Evolutionary conservation across 2,113 vertebrate species (phyloP).

Genomic region (Urocitellus parryii): DNA sequence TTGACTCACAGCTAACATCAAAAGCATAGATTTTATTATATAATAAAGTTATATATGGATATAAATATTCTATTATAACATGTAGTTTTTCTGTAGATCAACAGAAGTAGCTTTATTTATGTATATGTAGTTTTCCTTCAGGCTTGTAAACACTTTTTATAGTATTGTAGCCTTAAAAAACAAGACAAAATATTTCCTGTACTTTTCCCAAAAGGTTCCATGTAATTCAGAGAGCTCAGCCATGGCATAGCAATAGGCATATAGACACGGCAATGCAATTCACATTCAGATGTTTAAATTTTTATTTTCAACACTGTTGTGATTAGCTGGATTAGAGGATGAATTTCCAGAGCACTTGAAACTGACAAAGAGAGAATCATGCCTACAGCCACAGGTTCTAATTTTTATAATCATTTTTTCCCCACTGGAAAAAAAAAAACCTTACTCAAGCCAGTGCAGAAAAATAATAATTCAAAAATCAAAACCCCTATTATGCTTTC

Average conservation of each 20-base stretch:
- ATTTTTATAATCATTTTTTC: slow-evolving; percentile 27
- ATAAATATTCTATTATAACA: slow-evolving; percentile 17
- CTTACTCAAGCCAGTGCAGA: not conserved
- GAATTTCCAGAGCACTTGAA: not conserved
- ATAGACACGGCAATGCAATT: not conserved
- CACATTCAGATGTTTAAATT: not conserved
- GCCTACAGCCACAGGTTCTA: not conserved
- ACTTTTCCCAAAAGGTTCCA: not conserved
- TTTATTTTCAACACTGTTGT: slow-evolving; percentile 27
- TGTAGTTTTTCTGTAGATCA: not conserved
- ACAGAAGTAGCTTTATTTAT: slow-evolving; percentile 54
- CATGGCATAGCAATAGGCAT: not conserved
- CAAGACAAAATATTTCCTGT: slow-evolving; percentile 37
- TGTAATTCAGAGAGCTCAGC: slow-evolving; percentile 8
- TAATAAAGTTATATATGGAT: not conserved
- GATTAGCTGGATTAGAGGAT: not conserved
- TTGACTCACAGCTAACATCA: slow-evolving; percentile 55
- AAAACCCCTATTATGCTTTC: not conserved
- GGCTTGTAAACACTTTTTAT: slow-evolving; percentile 19
- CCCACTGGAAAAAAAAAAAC: slow-evolving; percentile 2
- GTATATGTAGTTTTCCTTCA: slow-evolving; percentile 5
- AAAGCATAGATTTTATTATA: slow-evolving; percentile 20
- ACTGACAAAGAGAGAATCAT: not conserved
- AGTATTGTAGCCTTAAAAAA: slow-evolving; percentile 24
- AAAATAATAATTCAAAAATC: slow-evolving; percentile 11